Percentiles rank a stretch among this genome's conserved stretches.
These are phyloP conservation scores for Microcebus lehilahytsara DNA, from an alignment of 2,113 vertebrate species.

Conservation along the genomic window DNA sequence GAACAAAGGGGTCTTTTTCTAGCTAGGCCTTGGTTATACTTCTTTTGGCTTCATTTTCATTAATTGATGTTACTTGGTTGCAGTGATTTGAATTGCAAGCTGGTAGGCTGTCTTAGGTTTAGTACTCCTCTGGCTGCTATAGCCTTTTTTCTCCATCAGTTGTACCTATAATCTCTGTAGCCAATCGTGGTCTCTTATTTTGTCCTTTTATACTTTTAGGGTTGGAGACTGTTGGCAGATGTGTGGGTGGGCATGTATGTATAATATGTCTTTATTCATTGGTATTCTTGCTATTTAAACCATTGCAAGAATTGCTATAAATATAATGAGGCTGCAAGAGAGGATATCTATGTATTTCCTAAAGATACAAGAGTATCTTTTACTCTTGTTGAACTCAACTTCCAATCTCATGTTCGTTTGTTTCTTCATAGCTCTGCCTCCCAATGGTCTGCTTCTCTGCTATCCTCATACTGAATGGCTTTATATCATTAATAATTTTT, in stretches of 20 bases:
- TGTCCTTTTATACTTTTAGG: background rate
- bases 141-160: background rate
- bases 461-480: background rate
- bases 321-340: background rate
- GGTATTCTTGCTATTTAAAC: background rate
- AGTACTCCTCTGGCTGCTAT: background rate
- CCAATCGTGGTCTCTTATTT: background rate
- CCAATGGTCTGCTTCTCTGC: background rate
- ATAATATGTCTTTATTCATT: background rate
- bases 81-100: background rate
- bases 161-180: background rate
- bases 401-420: background rate
- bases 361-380: too few species aligned
- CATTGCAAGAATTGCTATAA: background rate
- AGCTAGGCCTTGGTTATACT: background rate
- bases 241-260: accelerated
- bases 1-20: background rate
- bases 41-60: background rate
- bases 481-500: background rate
- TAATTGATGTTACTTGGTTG: background rate
- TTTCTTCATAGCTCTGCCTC: background rate
- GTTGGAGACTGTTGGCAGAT: accelerated
- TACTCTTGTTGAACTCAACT: background rate
- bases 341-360: background rate
- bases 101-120: background rate